Percentiles rank a stretch among this genome's conserved stretches.
These are phyloP conservation scores for Chorisops tibialis DNA, from an alignment of 2,888 invertebrate genomes.

Conservation along the genomic window DNA sequence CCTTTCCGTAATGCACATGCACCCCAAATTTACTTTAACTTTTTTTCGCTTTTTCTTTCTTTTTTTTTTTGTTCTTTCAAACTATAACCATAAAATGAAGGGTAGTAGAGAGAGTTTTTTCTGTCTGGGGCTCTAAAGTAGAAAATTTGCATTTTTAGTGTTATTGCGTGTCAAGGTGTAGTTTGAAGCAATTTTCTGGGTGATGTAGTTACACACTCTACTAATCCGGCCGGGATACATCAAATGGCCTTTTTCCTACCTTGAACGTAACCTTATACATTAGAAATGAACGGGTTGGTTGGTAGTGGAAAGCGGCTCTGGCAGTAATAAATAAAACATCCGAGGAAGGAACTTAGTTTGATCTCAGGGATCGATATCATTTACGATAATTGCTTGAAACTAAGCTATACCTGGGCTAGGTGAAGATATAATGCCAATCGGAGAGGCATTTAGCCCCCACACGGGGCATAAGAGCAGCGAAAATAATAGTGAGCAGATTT, in stretches of 20 bases:
- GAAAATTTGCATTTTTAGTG: conserved; percentile 32
- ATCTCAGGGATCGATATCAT: conserved; percentile 20
- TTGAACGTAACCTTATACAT: conserved; percentile 20
- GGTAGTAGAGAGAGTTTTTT: conserved; percentile 13
- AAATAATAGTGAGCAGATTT: too few species aligned
- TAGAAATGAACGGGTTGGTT: not conserved
- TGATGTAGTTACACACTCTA: conserved; percentile 20
- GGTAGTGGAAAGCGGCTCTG: not conserved
- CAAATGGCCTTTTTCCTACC: conserved; percentile 2
- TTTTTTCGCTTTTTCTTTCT: not conserved
- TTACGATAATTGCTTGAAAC: conserved; percentile 22
- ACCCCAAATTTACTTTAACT: not conserved
- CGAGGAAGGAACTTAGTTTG: conserved; percentile 7
- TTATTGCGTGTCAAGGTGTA: conserved; percentile 31
- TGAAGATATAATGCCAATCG: too few species aligned
- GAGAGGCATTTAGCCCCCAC: conserved; percentile 1
- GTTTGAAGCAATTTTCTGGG: conserved; percentile 29
- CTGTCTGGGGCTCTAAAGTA: conserved; percentile 18
- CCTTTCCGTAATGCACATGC: conserved; percentile 2
- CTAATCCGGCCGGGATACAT: not conserved
- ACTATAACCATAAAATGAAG: not conserved
- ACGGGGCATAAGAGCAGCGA: too few species aligned
- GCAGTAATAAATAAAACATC: conserved; percentile 20
- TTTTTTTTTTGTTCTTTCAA: not conserved
- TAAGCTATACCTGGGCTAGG: not conserved